Conservation (phyloP, 2,797 vertebrate genomes). For the Esox lucius region DNA sequence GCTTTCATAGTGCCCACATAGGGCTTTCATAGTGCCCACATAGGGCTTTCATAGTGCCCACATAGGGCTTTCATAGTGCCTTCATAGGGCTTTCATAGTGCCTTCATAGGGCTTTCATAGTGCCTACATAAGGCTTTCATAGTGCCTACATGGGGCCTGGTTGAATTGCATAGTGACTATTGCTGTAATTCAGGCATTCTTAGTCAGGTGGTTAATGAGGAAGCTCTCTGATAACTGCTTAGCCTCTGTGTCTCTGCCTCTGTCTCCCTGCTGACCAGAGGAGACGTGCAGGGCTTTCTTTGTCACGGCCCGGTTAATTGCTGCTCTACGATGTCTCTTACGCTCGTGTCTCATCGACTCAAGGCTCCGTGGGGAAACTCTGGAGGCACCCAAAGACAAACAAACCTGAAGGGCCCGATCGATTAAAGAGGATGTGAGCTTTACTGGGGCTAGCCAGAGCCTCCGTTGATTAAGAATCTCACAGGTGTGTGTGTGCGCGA, state of each 20-base stretch:
- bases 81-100: too few relatives aligned
- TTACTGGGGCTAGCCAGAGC: slow-evolving; percentile 52
- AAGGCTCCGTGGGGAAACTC: slow-evolving; percentile 54
- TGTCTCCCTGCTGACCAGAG: slow-evolving; percentile 56
- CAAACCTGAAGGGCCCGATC: slow-evolving; percentile 70
- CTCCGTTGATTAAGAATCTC: slow-evolving; percentile 36
- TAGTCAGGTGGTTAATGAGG: slow-evolving; percentile 54
- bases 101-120: too few relatives aligned
- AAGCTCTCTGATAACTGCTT: slow-evolving; percentile 20
- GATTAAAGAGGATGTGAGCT: slow-evolving; percentile 68
- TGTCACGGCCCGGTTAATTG: slow-evolving; percentile 69
- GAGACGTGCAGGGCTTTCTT: slow-evolving; percentile 50
- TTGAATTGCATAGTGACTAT: background rate
- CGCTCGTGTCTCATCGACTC: slow-evolving; percentile 66
- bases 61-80: too few relatives aligned
- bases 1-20: too few relatives aligned
- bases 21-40: too few relatives aligned
- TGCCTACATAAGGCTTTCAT: too few relatives aligned
- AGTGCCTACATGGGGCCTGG: too few relatives aligned
- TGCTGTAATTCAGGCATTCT: background rate
- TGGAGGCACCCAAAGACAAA: slow-evolving; percentile 70
- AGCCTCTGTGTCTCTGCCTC: background rate
- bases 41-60: too few relatives aligned
- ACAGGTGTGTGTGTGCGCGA: slow-evolving; percentile 34
- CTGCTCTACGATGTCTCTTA: slow-evolving; percentile 48